Evolutionary conservation across 2,797 vertebrate species (phyloP).

Genomic region (Mormyrus proboscirostris): DNA sequence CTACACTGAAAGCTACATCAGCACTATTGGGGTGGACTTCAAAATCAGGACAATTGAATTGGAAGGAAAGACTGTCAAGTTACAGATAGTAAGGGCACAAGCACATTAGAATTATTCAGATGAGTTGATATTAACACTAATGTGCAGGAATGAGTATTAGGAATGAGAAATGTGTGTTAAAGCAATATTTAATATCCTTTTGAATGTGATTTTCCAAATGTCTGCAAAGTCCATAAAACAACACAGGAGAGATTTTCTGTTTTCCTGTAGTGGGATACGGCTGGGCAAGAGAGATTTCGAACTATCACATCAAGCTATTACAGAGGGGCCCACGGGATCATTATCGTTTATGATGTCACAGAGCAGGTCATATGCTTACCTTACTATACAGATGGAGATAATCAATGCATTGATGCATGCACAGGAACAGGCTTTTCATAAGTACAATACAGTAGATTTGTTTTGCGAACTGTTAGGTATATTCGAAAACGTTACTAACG

Average conservation of each 20-base stretch:
- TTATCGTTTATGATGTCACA: slow-evolving; percentile 54
- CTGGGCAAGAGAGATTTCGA: slow-evolving; percentile 67
- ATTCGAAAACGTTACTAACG: not conserved
- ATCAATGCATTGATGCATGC: not conserved
- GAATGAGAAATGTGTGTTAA: not conserved
- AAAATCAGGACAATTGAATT: slow-evolving; percentile 71
- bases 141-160: not conserved
- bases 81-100: slow-evolving; percentile 62
- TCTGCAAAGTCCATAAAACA: not conserved
- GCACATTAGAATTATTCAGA: not conserved
- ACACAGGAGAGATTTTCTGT: not conserved
- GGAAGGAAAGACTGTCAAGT: slow-evolving; percentile 68
- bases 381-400: not conserved
- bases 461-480: not conserved
- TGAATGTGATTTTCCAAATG: not conserved
- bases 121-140: not conserved
- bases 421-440: not conserved
- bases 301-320: slow-evolving; percentile 61
- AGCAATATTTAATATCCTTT: not conserved
- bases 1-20: slow-evolving; percentile 73
- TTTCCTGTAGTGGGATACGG: slow-evolving; percentile 62
- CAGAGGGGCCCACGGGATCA: slow-evolving; percentile 54
- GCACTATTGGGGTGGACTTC: slow-evolving; percentile 71
- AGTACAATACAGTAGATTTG: not conserved
- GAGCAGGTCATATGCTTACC: slow-evolving; percentile 40